These are phyloP conservation scores for Sipha flava DNA, from an alignment of 1,140 invertebrate genomes.

Conservation along the genomic window DNA sequence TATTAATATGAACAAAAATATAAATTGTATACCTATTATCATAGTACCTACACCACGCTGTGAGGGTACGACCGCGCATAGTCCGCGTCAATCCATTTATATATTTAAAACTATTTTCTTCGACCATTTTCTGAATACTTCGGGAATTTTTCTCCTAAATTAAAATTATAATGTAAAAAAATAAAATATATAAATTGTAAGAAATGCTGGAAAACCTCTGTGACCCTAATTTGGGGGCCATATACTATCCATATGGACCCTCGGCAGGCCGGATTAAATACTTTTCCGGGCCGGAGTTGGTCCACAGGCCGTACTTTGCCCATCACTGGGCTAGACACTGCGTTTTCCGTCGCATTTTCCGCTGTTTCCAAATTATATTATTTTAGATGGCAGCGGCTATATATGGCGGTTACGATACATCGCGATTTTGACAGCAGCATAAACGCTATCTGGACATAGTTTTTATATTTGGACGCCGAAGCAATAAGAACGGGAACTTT, in stretches of 20 bases:
- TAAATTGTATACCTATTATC: slow-evolving; percentile 1
- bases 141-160: neutral
- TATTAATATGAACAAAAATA: neutral
- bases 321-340: neutral
- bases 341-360: too few relatives aligned
- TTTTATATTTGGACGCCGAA: too few relatives aligned
- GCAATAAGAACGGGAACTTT: too few relatives aligned
- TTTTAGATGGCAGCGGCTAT: too few relatives aligned
- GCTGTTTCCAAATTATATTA: too few relatives aligned
- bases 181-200: too few relatives aligned
- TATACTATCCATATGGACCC: neutral
- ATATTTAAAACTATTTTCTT: slow-evolving; percentile 5
- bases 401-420: too few relatives aligned
- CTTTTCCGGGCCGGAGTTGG: neutral
- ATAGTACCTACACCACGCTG: neutral
- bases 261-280: neutral
- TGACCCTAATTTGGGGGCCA: too few relatives aligned
- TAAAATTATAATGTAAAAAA: too few relatives aligned
- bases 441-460: too few relatives aligned
- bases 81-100: neutral
- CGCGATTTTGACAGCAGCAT: too few relatives aligned
- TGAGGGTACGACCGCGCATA: neutral
- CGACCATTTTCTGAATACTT: neutral
- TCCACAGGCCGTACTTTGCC: neutral
- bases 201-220: too few relatives aligned